Evolutionary conservation across 30 jellyfish, hydroid and myxozoan species (phyloP), one percentile per base, ranked within the genome.

Genomic region (Pelagia noctiluca): DNA sequence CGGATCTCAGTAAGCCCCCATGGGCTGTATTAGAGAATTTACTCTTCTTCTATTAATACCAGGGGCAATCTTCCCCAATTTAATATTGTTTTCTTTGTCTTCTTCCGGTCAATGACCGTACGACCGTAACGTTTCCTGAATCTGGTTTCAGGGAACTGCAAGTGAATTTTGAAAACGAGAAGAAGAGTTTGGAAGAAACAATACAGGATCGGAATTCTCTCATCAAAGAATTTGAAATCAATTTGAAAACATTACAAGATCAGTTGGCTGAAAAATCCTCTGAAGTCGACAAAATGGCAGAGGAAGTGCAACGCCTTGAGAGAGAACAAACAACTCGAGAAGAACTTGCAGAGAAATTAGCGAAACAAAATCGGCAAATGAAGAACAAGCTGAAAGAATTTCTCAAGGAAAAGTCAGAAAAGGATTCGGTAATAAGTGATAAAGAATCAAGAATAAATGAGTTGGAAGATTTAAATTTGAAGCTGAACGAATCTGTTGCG

Each of bases 311-410:
- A 16, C 49, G 31, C 21, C 29, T 80, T 26, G 74, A 64, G 49
- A 67, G 60, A 1, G 90, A 80, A 31, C 75, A 37, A 12, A 83
- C 52, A 61, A 80, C 30, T 37, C 52, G 71, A 18, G 90, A 80
- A 32, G 90, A 80, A 31, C 82, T 63, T 24, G 60, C 65, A 13
- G 90, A 80, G 22, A 80, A 80, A 48, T 28, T 46, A 21, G 10
- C 90, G n/a, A 80, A 80, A 30, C 90, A 80, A 33, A 80, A 80
- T 52, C 52, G 61, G 21, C 69, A 62, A 66, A 63, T 80, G 90
- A 80, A 80, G 57, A 49, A 31, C 10, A 80, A 80, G 67, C 48
- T 80, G 37, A 80, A 80, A 53, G 90, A 64, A 25, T 12, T 80
- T 24, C 46, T 80, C 0, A 80, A 49, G 42, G 90, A 80, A 23